Conservation (phyloP, 2,797 vertebrate genomes). For the Myotis daubentonii region DNA sequence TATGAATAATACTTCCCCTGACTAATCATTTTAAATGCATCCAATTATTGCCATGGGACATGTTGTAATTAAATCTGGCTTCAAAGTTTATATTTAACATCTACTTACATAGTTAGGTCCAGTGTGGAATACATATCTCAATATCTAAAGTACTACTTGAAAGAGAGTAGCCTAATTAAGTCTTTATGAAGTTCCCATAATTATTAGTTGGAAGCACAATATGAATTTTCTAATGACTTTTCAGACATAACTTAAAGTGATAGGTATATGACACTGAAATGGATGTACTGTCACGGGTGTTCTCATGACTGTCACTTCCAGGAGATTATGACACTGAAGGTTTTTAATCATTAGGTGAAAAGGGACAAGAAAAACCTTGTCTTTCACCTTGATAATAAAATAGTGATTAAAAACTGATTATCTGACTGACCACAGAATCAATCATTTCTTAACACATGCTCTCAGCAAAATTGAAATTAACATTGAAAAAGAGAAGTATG, state of each 20-base stretch:
- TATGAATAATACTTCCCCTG: neutral
- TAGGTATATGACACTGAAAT: constrained; percentile 62
- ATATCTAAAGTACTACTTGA: neutral
- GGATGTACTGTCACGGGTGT: neutral
- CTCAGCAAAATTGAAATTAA: constrained; percentile 53
- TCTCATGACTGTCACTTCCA: constrained; percentile 39
- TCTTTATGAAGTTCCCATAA: constrained; percentile 41
- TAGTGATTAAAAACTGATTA: constrained; percentile 72
- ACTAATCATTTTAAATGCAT: constrained; percentile 39
- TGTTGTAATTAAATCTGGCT: neutral
- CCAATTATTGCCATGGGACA: neutral
- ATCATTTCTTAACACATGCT: constrained; percentile 52
- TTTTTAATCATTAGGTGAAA: constrained; percentile 67
- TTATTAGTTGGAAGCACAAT: constrained; percentile 41
- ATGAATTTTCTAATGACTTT: constrained; percentile 57
- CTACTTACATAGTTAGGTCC: neutral
- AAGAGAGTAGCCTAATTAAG: constrained; percentile 17
- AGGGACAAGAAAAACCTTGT: constrained; percentile 27
- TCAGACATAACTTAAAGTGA: constrained; percentile 43
- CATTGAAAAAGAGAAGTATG: constrained; percentile 8
- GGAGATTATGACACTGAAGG: constrained; percentile 17
- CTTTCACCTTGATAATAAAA: constrained; percentile 67
- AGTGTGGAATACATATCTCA: neutral
- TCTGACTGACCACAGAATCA: constrained; percentile 55
- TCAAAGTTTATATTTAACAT: constrained; percentile 42